Evolutionary conservation across 2,797 vertebrate genomes (phyloP), one percentile per base, ranked within the genome.

Genomic region (Betta splendens): DNA sequence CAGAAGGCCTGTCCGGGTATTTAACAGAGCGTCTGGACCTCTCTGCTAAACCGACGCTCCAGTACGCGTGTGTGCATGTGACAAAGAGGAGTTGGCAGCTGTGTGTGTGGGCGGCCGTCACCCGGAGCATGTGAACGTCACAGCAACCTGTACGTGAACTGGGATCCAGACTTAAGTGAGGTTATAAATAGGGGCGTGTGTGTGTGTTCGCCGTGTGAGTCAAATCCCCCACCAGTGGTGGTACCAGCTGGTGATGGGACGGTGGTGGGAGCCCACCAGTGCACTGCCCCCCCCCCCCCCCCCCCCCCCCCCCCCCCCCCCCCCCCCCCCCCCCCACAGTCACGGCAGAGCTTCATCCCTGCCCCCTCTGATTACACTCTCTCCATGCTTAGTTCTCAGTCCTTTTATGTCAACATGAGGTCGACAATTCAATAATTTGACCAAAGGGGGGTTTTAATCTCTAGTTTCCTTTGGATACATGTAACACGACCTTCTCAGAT

Each of bases 131-230:
- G 84, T 82, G 86, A 89, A 87, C 83, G 75, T 82, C 76, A 70
- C 45, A 36, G 43, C 61, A 73, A 63, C 48, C 54, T 63, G 54
- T 63, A 64, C 23, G 33, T 83, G 81, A 79, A 68, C 63, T 73
- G 66, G 66, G 88, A 78, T 89, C 70, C 28, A 28, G 78, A 81
- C 63, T 89, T 75, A 85, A 85, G 58, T 3, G 56, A 79, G 51
- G 69, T 80, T 89, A 90, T 87, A 85, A 90, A 91, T 87, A 88
- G 60, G 85, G n/a, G n/a, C n/a, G n/a, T n/a, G n/a, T n/a, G n/a
- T n/a, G n/a, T 63, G 64, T 64, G 57, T 54, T n/a, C n/a, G n/a
- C n/a, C n/a, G 60, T 67, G 37, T 62, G 26, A 69, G 53, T 47
- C 44, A 37, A 57, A 13, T 32, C 12, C 77, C 59, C 53, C 3